Evolutionary conservation across 2,797 vertebrate species (phyloP).

Genomic region (Epinephelus awoara): DNA sequence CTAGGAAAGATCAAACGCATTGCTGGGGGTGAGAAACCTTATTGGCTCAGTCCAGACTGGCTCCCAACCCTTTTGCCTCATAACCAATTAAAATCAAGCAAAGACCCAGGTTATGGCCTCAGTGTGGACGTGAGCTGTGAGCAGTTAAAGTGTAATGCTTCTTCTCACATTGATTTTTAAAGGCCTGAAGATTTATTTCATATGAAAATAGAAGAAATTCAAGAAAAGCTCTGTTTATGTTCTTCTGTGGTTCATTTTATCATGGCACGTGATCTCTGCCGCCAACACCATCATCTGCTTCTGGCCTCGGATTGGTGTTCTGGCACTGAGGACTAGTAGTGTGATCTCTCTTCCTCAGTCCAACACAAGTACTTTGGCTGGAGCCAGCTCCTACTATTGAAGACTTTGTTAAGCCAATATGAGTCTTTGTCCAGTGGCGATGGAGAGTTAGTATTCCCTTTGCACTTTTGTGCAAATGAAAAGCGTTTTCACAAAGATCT

Average conservation of each 20-base stretch:
- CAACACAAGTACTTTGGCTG: slow-evolving; percentile 33
- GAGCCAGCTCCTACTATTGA: slow-evolving; percentile 27
- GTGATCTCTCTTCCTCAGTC: slow-evolving; percentile 41
- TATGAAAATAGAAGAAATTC: background rate
- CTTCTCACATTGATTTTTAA: background rate
- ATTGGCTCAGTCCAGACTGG: background rate
- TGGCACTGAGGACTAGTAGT: slow-evolving; percentile 57
- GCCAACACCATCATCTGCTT: slow-evolving; percentile 49
- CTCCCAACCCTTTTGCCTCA: background rate
- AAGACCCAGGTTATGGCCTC: background rate
- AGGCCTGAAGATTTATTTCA: background rate
- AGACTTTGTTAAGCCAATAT: slow-evolving; percentile 30
- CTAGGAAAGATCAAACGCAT: background rate
- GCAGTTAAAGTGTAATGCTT: background rate
- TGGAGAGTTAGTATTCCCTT: slow-evolving; percentile 17
- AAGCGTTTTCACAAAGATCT: slow-evolving; percentile 36
- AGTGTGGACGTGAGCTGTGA: background rate
- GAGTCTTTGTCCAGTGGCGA: slow-evolving; percentile 18
- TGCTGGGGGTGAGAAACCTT: background rate
- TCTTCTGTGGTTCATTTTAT: slow-evolving; percentile 56
- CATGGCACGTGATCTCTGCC: slow-evolving; percentile 44
- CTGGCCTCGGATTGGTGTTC: slow-evolving; percentile 57
- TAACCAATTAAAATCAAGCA: background rate
- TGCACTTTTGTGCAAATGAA: slow-evolving; percentile 34
- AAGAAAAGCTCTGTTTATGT: slow-evolving; percentile 28